Conservation (phyloP, 2,113 vertebrate genomes). For the Cavia porcellus region DNA sequence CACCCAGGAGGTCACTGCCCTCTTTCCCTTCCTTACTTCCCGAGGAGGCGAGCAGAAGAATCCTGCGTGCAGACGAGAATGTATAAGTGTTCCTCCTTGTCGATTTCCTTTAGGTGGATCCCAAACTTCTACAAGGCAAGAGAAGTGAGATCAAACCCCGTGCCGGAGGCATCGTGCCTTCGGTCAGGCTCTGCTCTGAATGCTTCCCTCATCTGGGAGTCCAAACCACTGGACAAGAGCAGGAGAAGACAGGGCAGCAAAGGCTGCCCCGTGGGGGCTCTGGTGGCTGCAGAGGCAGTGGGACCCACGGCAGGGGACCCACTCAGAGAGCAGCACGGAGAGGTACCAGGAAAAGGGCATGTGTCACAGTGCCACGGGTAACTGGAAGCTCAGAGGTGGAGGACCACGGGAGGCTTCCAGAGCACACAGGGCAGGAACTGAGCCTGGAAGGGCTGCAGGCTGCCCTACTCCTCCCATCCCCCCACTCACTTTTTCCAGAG, state of each 20-base stretch:
- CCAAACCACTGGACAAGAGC: not conserved
- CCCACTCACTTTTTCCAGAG: constrained; percentile 90
- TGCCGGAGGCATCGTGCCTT: not conserved
- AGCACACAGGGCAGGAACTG: not conserved
- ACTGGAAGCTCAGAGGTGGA: not conserved
- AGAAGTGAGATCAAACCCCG: not conserved
- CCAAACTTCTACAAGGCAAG: constrained; percentile 91
- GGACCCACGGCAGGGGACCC: not conserved
- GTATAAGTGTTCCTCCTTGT: constrained; percentile 92
- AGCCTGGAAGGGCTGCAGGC: not conserved
- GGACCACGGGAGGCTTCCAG: not conserved
- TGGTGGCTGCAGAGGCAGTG: not conserved
- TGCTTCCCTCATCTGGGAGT: not conserved
- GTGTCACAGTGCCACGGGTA: fast-evolving
- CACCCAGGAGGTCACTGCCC: not conserved
- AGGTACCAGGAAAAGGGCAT: not conserved
- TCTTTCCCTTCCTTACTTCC: constrained; percentile 64
- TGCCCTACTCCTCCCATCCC: not conserved
- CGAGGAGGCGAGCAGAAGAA: constrained; percentile 41
- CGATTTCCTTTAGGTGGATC: constrained; percentile 93
- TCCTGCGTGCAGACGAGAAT: constrained; percentile 92
- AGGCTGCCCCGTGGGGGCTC: not conserved
- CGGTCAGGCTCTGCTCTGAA: not conserved
- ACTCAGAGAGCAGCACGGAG: not conserved
- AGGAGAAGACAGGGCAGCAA: not conserved